Evolutionary conservation across 2,113 vertebrate species (phyloP), one percentile per base, ranked within the genome.

Genomic region (Choloepus hoffmanni): DNA sequence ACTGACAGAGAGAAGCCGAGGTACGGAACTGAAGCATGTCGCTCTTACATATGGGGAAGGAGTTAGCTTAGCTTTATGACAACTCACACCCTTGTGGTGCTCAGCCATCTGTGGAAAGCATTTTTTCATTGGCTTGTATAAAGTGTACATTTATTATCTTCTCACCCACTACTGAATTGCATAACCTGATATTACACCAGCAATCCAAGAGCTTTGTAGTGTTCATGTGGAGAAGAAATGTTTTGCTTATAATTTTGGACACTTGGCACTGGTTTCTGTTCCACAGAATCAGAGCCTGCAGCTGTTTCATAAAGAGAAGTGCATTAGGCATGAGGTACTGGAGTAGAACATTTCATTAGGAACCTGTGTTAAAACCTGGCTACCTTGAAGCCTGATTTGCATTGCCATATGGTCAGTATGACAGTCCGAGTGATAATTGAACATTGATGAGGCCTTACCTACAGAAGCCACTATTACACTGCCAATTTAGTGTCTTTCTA

Each of bases 361-460:
- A 68, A 16, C n/a, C 8, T 28, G 88, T 67, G 77, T 24, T 26
- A 3, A 45, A 45, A 21, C n/a, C 65, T 90, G 86, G 73, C 60
- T 85, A 72, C 73, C 40, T 19, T 7, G 60, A 70, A 70, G 72
- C 36, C 23, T 91, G 16, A 60, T 79, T 72, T 70, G 45, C 45
- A 28, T 65, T 58, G 86, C 36, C 78, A 60, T 85, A 65, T 89
- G 92, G 82, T 26, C 85, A 84, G 1, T 67, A 65, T 81, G 90
- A 72, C 82, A 92, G 70, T 48, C 19, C 19, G 5, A 72, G 33
- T 18, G 7, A 84, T 82, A 78, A 4, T 0, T 89, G 78, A 77
- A 82, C 77, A 85, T 23, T 67, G 85, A 87, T 21, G 7, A 26
- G 33, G 8, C 2, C 63, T 82, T 73, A 36, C 58, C 5, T 12